phyloP scores from a whole-genome alignment of 2,888 invertebrate species.

The Cryptocephalus primarius region DNA sequence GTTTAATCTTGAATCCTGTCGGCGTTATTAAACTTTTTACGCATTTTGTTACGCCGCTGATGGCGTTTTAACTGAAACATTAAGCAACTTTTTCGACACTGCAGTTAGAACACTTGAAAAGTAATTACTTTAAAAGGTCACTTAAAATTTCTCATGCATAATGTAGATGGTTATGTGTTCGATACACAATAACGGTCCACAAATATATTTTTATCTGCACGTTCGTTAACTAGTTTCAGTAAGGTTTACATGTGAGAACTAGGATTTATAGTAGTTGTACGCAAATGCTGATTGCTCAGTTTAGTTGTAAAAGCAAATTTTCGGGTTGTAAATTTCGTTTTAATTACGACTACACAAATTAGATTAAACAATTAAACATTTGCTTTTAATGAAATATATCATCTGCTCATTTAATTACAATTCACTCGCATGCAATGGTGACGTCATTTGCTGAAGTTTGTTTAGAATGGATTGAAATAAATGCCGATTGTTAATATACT shows the following conservation, averaged over 20 bases:
- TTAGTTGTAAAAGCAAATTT: constrained; percentile 15
- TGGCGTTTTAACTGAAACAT: neutral
- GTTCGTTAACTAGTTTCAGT: constrained; percentile 3
- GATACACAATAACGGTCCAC: too few relatives aligned
- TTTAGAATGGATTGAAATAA: too few relatives aligned
- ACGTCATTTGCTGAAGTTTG: too few relatives aligned
- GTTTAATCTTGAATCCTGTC: too few relatives aligned
- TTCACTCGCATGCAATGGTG: too few relatives aligned
- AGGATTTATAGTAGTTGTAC: constrained; percentile 12
- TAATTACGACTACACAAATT: constrained; percentile 18
- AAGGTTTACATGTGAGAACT: constrained; percentile 11
- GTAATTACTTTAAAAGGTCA: constrained; percentile 4
- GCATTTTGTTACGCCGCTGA: too few relatives aligned
- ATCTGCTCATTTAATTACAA: constrained; percentile 6
- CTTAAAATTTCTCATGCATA: constrained; percentile 3
- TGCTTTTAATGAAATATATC: constrained; percentile 12
- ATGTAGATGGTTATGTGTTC: too few relatives aligned
- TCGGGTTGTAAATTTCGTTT: constrained; percentile 17
- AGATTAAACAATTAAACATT: constrained; percentile 13
- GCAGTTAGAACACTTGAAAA: constrained; percentile 5
- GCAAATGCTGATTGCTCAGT: constrained; percentile 16
- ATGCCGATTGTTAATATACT: too few relatives aligned
- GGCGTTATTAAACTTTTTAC: too few relatives aligned
- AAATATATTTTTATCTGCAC: neutral
- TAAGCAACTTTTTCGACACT: constrained; percentile 4